Evolutionary conservation across 2,797 vertebrate species (phyloP), one percentile per base, ranked within the genome.

Genomic region (Pelobates cultripes): DNA sequence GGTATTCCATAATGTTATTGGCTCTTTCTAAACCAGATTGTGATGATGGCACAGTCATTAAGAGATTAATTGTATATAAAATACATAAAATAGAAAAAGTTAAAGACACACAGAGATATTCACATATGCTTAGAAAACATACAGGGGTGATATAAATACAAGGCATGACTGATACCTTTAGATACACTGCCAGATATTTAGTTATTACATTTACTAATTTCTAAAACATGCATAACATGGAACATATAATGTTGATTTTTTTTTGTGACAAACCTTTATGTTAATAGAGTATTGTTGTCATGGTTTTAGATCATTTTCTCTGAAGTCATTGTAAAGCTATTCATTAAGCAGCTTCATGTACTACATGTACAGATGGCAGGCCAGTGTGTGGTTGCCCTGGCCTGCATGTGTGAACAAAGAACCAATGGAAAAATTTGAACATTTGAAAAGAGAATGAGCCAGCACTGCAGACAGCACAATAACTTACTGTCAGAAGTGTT

Each of bases 401-500:
- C 80, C 77, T 3, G 0, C 69, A 67, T 77, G 60, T 82, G 68
- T 57, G 60, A 82, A 82, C 41, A 78, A 84, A 72, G 63, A 51
- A 14, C 12, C 57, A 84, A 85, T 80, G 85, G 78, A 3, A 82
- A 86, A 75, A 83, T 73, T 81, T 86, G 83, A 78, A 74, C 15
- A 70, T 78, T 63, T n/a, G 66, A 75, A 93, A 94, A 89, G 94
- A 91, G 91, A 94, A 92, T 89, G 92, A 93, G 92, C 91, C 94
- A 89, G 88, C 89, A 90, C 89, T 90, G 93, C 94, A 92, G 94
- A 93, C 87, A 85, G 91, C 91, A 96, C 94, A 97, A 96, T 95
- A 94, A 93, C 90, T 91, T 94, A 94, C 95, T 97, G 94, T 96
- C 95, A 95, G 96, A 96, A 96, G 96, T 95, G 93, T 95, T 95